Evolutionary conservation across 2,113 vertebrate species (phyloP), one percentile per base, ranked within the genome.

Genomic region (Antennarius striatus): DNA sequence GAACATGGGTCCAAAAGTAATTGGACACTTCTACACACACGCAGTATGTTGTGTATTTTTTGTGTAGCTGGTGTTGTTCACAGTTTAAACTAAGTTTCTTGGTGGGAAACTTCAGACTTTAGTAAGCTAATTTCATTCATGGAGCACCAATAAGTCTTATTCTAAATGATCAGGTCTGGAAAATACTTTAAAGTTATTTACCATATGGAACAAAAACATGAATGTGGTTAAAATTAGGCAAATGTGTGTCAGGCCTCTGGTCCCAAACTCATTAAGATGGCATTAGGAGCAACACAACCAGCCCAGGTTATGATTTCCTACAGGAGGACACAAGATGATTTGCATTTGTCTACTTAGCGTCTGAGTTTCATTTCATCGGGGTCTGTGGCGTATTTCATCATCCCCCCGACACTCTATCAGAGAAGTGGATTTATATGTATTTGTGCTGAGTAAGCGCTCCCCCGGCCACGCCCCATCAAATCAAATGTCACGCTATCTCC

Each of bases 401-500:
- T 39, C 29, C 14, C 8, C 73, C 22, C 28, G 64, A 40, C 77
- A 62, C 63, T 82, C 71, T 32, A 30, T 67, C 78, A 60, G 17
- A 67, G 28, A 75, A 77, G 84, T 80, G 86, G 82, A 90, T 91
- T 92, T 91, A 85, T 70, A n/a, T n/a, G n/a, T n/a, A 75, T 82
- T 79, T 66, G 56, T 72, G 82, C 82, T 79, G 82, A 86, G 47
- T 77, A 28, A 79, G 84, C 74, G 0, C 60, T 65, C 69, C 67
- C 40, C 9, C 50, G n/a, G 65, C 64, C 80, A 64, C 74, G 10
- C 81, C 71, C 77, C 29, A 42, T 68, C 69, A 85, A 89, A 91
- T 90, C 90, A 91, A 91, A 91, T 89, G 89, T 88, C 91, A 88
- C 75, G 45, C 68, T 66, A 68, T 86, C 88, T 88, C 86, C 63